These are phyloP conservation scores for Polypedilum vanderplanki DNA, from an alignment of 1,140 invertebrate species.

Conservation along the genomic window DNA sequence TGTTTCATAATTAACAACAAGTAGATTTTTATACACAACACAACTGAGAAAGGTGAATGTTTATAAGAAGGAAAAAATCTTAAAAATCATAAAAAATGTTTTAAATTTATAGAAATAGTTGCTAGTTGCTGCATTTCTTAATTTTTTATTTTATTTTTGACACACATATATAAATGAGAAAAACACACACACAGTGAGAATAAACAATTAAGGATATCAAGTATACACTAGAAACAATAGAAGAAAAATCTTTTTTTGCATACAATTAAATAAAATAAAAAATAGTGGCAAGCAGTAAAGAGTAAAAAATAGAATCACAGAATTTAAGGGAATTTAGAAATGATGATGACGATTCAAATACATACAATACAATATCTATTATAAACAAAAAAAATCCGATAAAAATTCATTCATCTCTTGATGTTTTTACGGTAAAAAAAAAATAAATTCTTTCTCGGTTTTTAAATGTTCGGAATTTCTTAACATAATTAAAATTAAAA, in stretches of 20 bases:
- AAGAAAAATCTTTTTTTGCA: background rate
- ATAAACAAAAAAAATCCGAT: background rate
- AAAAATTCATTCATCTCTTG: background rate
- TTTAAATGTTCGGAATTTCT: conserved; percentile 18
- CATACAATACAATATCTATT: background rate
- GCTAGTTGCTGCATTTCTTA: conserved; percentile 1
- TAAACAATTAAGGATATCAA: background rate
- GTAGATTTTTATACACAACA: background rate
- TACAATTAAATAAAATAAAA: background rate
- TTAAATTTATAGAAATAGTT: background rate
- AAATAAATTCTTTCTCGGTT: background rate
- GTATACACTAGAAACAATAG: background rate
- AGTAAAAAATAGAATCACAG: background rate
- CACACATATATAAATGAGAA: background rate
- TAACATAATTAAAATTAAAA: background rate
- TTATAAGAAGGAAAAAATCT: background rate
- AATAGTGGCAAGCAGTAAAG: background rate
- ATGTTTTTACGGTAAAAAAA: background rate
- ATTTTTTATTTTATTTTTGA: background rate
- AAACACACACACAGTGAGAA: background rate
- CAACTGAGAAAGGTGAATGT: background rate
- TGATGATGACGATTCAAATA: background rate
- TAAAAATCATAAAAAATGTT: background rate
- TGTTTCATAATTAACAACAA: background rate
- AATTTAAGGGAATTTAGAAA: background rate